phyloP scores from a whole-genome alignment of 2,888 invertebrate species.

The Rotaria magnacalcarata region DNA sequence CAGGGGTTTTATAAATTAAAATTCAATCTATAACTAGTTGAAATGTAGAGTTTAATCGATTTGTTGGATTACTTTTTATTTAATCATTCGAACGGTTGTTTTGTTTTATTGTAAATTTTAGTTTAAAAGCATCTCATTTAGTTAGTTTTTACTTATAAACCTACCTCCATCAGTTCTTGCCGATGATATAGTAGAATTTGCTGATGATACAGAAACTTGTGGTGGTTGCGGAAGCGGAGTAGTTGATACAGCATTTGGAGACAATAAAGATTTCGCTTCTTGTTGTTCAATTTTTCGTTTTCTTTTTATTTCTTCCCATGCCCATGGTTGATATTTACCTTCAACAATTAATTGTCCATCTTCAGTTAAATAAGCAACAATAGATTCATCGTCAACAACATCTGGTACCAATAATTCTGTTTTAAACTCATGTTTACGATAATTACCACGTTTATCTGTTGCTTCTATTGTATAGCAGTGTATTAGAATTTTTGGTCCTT shows the following conservation, averaged over 20 bases:
- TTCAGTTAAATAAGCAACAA: slow-evolving; percentile 33
- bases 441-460: slow-evolving; percentile 33
- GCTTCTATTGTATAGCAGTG: slow-evolving; percentile 28
- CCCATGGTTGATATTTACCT: slow-evolving; percentile 35
- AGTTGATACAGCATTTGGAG: no score
- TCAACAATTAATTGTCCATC: slow-evolving; percentile 36
- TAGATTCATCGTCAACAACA: slow-evolving; percentile 30
- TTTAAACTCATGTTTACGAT: slow-evolving; percentile 37
- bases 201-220: not conserved
- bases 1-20: no score
- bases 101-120: no score
- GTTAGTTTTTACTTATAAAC: not conserved
- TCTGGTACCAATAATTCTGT: slow-evolving; percentile 18
- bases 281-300: slow-evolving; percentile 10
- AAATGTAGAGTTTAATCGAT: no score
- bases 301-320: slow-evolving; percentile 20
- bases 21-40: no score
- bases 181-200: not conserved
- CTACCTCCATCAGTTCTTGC: slow-evolving; percentile 5
- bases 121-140: no score
- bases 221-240: not conserved
- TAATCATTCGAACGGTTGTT: no score
- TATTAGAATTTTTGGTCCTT: slow-evolving; percentile 23
- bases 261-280: not conserved
- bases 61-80: no score